Evolutionary conservation across 2,888 invertebrate genomes (phyloP), one percentile per base, ranked within the genome.

Genomic region (Sphaeridia pumilis): DNA sequence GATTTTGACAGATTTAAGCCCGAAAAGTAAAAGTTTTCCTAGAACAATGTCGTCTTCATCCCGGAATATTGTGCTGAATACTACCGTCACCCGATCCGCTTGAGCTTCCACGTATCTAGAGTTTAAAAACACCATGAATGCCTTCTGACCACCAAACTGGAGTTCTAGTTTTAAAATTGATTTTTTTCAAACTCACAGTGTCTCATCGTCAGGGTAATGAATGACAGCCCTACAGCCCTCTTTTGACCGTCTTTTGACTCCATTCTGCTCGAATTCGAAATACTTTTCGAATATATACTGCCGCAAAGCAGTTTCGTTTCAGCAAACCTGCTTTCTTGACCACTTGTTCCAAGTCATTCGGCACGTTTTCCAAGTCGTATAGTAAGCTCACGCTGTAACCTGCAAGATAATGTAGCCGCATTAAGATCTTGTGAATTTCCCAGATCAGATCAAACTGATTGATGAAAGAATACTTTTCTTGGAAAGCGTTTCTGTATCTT

Each of bases 221-320:
- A 99, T 95, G 62, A 98, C 93, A 54, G 98, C 98, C 66, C 90
- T 79, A 72, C 90, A 87, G 26, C 86, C 84, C 67, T 87, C 84
- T n/a, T n/a, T n/a, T n/a, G n/a, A n/a, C n/a, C n/a, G n/a, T n/a
- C n/a, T n/a, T n/a, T n/a, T n/a, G 68, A 87, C 84, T 1, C 90
- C 94, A 65, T 84, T 81, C 71, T 93, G 92, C 75, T 98, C 95
- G 73, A 89, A 89, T 71, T 94, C 86, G 74, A 98, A 98, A 76
- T 98, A 99, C 70, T 97, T 95, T 72, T 98, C 95, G 74, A 98
- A 99, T 56, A n/a, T n/a, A n/a, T n/a, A 98, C 95, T 17, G 95
- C 93, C 43, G 97, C 97, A 74, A 98, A 98, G 75, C 98, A 98
- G 75, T 99, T 92, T 68, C 97, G 80, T 74, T 98, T 98, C 58